Percentiles rank a stretch among this genome's conserved stretches.
phyloP scores from a whole-genome alignment of 2,113 vertebrate genomes.

The Thymallus thymallus region DNA sequence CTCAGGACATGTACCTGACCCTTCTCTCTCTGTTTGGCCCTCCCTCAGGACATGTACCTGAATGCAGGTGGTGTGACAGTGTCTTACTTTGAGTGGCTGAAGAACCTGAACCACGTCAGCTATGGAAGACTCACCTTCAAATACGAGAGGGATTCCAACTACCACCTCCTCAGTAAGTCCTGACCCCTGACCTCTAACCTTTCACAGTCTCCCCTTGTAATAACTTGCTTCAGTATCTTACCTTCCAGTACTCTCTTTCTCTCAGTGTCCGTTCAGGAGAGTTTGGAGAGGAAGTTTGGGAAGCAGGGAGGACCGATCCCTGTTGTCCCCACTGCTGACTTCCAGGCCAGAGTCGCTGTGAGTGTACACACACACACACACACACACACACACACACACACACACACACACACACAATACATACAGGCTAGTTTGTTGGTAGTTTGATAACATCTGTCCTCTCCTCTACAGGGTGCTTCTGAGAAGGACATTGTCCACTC shows the following conservation, averaged over 20 bases:
- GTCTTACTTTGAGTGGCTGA: slow-evolving; percentile 98
- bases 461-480: slow-evolving; percentile 83
- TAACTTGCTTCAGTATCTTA: no score
- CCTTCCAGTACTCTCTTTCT: slow-evolving; percentile 74
- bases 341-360: slow-evolving; percentile 95
- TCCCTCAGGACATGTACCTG: slow-evolving; percentile 91
- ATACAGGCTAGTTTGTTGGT: neutral
- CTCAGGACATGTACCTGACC: no score
- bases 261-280: slow-evolving; percentile 96
- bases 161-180: slow-evolving; percentile 96
- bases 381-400: neutral
- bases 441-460: slow-evolving; percentile 4
- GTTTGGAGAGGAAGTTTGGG: slow-evolving; percentile 96
- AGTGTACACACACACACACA: slow-evolving; percentile 53
- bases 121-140: slow-evolving; percentile 98
- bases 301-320: slow-evolving; percentile 95
- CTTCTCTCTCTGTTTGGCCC: neutral
- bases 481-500: slow-evolving; percentile 99
- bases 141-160: slow-evolving; percentile 98
- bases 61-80: slow-evolving; percentile 98
- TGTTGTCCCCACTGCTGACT: slow-evolving; percentile 92
- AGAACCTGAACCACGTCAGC: slow-evolving; percentile 98
- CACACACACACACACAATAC: neutral
- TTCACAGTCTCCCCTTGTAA: no score
- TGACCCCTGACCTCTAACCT: neutral